phyloP scores from a whole-genome alignment of 2,888 invertebrate genomes.

The Thereva unica region DNA sequence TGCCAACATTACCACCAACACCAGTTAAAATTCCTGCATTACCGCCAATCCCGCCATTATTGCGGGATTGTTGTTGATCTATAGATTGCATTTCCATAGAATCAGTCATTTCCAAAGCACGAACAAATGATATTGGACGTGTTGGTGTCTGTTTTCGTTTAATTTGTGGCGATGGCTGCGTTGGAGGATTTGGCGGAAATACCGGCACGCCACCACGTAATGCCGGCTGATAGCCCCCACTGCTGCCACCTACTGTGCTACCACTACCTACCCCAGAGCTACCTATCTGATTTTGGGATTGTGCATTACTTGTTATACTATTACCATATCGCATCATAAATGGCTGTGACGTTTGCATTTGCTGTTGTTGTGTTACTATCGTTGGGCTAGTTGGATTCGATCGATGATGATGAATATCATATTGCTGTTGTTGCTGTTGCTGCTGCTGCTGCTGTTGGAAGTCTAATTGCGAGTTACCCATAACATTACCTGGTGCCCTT shows the following conservation, averaged over 20 bases:
- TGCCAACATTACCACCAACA: constrained; percentile 37
- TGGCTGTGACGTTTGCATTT: constrained; percentile 50
- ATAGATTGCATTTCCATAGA: constrained; percentile 76
- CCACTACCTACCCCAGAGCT: constrained; percentile 29
- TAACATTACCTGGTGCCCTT: constrained; percentile 44
- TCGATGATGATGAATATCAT: constrained; percentile 63
- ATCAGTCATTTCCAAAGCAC: constrained; percentile 88
- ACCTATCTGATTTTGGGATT: constrained; percentile 38
- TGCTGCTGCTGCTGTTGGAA: constrained; percentile 57
- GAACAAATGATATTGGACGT: constrained; percentile 85
- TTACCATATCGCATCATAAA: constrained; percentile 54
- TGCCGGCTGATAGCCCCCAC: constrained; percentile 64
- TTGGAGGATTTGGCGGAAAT: constrained; percentile 63
- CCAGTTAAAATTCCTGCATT: constrained; percentile 28
- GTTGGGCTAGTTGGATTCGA: constrained; percentile 79
- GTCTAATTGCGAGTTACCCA: constrained; percentile 49
- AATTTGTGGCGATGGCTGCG: constrained; percentile 62
- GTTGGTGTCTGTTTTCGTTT: constrained; percentile 63
- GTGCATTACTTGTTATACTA: constrained; percentile 35
- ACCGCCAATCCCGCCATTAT: constrained; percentile 38
- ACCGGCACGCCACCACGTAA: constrained; percentile 71
- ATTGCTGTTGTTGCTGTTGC: constrained; percentile 55
- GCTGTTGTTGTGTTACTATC: constrained; percentile 57
- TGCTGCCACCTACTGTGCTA: constrained; percentile 40
- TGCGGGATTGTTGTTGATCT: constrained; percentile 50